phyloP scores from a whole-genome alignment of 2,797 vertebrate genomes.

The Rhinophrynus dorsalis region DNA sequence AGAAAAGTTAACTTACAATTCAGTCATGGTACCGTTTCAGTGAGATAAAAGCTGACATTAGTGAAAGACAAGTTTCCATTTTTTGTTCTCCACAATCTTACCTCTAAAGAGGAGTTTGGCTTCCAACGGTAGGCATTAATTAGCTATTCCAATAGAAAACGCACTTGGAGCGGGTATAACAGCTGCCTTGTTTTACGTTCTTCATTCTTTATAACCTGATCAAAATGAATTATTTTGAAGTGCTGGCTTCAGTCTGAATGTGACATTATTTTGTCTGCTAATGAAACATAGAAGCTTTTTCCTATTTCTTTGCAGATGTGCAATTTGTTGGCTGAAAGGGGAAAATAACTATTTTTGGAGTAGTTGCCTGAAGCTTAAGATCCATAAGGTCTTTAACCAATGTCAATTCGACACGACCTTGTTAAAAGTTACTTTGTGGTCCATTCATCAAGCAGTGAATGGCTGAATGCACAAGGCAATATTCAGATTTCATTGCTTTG shows the following conservation, averaged over 20 bases:
- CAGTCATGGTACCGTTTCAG: not conserved
- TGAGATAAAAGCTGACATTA: not conserved
- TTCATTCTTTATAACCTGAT: slow-evolving; percentile 17
- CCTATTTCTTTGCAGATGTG: slow-evolving; percentile 4
- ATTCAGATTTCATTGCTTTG: too few relatives aligned
- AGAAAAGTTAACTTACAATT: not conserved
- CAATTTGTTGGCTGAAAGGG: not conserved
- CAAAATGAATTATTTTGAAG: slow-evolving; percentile 36
- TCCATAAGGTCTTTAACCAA: not conserved
- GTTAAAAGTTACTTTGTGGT: not conserved
- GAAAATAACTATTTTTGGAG: slow-evolving; percentile 31
- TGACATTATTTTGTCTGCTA: not conserved
- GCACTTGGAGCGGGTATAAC: not conserved
- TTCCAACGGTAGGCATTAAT: slow-evolving; percentile 6
- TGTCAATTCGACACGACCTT: slow-evolving; percentile 13
- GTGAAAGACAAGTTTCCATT: not conserved
- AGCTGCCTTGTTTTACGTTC: slow-evolving; percentile 7
- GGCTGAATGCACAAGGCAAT: too few relatives aligned
- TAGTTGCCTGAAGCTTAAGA: not conserved
- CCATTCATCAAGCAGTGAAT: too few relatives aligned
- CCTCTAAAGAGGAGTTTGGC: not conserved
- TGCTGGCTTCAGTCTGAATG: not conserved
- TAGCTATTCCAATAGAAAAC: not conserved
- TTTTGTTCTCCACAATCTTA: not conserved
- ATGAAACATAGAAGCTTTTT: slow-evolving; percentile 23